Evolutionary conservation across 2,888 invertebrate species (phyloP).

Genomic region (Flexamia atlantica): DNA sequence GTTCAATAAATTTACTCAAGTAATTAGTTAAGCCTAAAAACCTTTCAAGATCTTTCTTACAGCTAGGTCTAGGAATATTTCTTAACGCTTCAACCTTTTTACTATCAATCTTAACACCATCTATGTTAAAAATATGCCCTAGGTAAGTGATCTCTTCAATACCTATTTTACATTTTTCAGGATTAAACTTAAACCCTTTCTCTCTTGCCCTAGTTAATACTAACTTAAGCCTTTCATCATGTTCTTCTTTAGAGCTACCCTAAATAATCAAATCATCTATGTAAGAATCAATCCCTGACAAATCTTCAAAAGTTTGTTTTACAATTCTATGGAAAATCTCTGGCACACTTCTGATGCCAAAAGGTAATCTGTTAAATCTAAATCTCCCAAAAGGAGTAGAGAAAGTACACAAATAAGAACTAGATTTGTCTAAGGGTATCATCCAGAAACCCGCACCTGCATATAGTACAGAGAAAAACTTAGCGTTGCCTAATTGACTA

Average conservation of each 20-base stretch:
- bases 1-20: constrained; percentile 53
- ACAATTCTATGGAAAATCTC: constrained; percentile 66
- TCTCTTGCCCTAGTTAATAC: constrained; percentile 69
- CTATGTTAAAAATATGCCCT: constrained; percentile 68
- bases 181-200: constrained; percentile 70
- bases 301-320: constrained; percentile 63
- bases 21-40: constrained; percentile 57
- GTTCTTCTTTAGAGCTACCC: constrained; percentile 70
- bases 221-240: constrained; percentile 69
- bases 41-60: constrained; percentile 67
- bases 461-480: constrained; percentile 70
- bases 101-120: constrained; percentile 67
- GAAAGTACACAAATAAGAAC: constrained; percentile 67
- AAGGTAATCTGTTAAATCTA: constrained; percentile 68
- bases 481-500: constrained; percentile 68
- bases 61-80: constrained; percentile 68
- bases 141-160: constrained; percentile 69
- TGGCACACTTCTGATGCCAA: constrained; percentile 66
- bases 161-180: constrained; percentile 69
- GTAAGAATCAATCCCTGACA: constrained; percentile 57
- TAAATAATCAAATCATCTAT: constrained; percentile 61
- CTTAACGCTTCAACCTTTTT: constrained; percentile 68
- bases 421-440: constrained; percentile 66
- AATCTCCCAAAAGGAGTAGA: constrained; percentile 68
- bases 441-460: constrained; percentile 68